Evolutionary conservation across 2,888 invertebrate genomes (phyloP).

Genomic region (Electrophaes corylata): DNA sequence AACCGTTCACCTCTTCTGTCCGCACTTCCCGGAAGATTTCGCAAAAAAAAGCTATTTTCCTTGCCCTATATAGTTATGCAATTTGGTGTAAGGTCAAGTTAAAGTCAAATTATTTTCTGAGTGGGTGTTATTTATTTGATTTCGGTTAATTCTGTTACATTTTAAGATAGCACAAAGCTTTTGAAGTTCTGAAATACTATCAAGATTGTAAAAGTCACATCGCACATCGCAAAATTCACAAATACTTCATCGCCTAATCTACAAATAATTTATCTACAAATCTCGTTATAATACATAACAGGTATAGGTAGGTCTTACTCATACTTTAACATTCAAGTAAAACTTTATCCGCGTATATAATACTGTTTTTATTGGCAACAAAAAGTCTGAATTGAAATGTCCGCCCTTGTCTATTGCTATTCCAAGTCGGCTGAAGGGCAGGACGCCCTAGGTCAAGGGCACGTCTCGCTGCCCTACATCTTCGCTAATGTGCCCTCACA

Average conservation of each 20-base stretch:
- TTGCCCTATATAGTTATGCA: constrained; percentile 49
- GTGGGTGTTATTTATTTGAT: constrained; percentile 36
- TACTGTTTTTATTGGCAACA: constrained; percentile 28
- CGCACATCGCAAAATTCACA: background rate
- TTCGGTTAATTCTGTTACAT: constrained; percentile 38
- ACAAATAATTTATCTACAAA: too few species aligned
- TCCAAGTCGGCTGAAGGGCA: constrained; percentile 67
- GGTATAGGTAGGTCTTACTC: too few species aligned
- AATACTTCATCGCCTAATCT: background rate
- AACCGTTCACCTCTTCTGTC: constrained; percentile 80
- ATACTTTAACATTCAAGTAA: background rate
- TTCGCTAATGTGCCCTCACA: constrained; percentile 64
- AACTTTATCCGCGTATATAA: background rate
- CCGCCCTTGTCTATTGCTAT: constrained; percentile 63
- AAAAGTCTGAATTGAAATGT: constrained; percentile 39
- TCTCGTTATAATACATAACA: too few species aligned
- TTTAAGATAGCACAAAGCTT: constrained; percentile 15
- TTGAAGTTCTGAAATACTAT: constrained; percentile 6
- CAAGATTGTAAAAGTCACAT: background rate
- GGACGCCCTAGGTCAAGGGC: constrained; percentile 76
- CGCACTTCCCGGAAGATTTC: constrained; percentile 78
- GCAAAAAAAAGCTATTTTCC: constrained; percentile 73
- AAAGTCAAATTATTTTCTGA: constrained; percentile 64
- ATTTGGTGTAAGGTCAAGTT: constrained; percentile 78
- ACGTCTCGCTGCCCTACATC: constrained; percentile 76